Evolutionary conservation across 2,888 invertebrate species (phyloP).

Genomic region (Lamellibrachia columna): DNA sequence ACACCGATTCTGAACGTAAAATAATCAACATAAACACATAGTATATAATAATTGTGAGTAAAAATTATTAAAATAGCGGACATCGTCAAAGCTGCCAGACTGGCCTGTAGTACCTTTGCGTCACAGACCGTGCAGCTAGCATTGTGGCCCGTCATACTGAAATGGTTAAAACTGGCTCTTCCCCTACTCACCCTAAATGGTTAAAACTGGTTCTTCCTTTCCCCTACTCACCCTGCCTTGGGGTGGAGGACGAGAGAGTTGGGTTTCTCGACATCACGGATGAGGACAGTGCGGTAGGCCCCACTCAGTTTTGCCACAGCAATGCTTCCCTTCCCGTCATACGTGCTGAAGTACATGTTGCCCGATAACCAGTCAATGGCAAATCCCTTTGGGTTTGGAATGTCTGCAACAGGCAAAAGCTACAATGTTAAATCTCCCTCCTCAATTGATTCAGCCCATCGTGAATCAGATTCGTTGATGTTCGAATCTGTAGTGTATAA

Average conservation of each 20-base stretch:
- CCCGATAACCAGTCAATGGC: constrained; percentile 85
- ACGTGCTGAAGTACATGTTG: constrained; percentile 78
- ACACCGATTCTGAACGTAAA: too few species aligned
- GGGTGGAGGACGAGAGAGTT: constrained; percentile 79
- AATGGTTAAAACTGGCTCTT: background rate
- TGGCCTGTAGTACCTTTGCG: too few species aligned
- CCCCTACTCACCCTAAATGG: background rate
- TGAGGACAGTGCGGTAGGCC: constrained; percentile 73
- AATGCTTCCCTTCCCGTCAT: constrained; percentile 69
- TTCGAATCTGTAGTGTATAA: too few species aligned
- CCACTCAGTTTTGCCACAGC: constrained; percentile 78
- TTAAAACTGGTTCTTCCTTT: background rate
- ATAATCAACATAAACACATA: too few species aligned
- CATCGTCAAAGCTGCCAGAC: too few species aligned
- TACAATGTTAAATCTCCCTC: background rate
- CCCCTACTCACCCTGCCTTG: constrained; percentile 67
- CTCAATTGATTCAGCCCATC: too few species aligned
- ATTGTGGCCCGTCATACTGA: too few species aligned
- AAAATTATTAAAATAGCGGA: too few species aligned
- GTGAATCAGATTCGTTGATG: too few species aligned
- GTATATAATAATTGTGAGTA: too few species aligned
- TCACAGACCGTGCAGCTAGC: too few species aligned
- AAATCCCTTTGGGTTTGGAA: constrained; percentile 73
- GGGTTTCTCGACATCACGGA: constrained; percentile 44
- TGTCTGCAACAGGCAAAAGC: constrained; percentile 43